These are phyloP conservation scores for Melospiza georgiana DNA, from an alignment of 2,113 vertebrate species.

Conservation along the genomic window DNA sequence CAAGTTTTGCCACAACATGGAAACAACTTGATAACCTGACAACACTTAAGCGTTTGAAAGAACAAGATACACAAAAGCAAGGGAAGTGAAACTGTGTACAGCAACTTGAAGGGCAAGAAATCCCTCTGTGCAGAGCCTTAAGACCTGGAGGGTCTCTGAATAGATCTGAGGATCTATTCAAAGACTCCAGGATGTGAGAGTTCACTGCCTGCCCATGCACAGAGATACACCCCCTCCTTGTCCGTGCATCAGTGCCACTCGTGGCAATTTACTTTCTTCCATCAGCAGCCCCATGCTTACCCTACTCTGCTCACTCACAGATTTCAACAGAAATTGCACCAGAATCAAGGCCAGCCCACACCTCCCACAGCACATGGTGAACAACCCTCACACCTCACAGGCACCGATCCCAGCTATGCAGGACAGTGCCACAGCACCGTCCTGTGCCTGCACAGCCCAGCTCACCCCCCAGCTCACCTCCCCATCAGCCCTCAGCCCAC, in stretches of 20 bases:
- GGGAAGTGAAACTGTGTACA: not conserved
- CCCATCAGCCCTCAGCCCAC: not conserved
- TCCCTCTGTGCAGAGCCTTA: not conserved
- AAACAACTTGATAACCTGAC: not conserved
- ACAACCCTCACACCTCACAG: rapidly evolving
- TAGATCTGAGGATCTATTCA: not conserved
- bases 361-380: not conserved
- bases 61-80: not conserved
- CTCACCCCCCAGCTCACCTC: not conserved
- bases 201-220: not conserved
- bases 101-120: not conserved
- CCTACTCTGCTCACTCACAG: not conserved
- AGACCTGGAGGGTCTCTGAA: not conserved
- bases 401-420: not conserved
- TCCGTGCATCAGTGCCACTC: rapidly evolving
- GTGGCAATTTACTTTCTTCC: rapidly evolving
- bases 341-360: not conserved
- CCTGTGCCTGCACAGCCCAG: not conserved
- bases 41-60: not conserved
- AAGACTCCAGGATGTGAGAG: not conserved
- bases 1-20: not conserved
- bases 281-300: not conserved
- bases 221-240: not conserved
- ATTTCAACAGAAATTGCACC: not conserved
- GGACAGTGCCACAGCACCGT: rapidly evolving